These are phyloP conservation scores for Merodon equestris DNA, from an alignment of 2,888 invertebrate species.

Conservation along the genomic window DNA sequence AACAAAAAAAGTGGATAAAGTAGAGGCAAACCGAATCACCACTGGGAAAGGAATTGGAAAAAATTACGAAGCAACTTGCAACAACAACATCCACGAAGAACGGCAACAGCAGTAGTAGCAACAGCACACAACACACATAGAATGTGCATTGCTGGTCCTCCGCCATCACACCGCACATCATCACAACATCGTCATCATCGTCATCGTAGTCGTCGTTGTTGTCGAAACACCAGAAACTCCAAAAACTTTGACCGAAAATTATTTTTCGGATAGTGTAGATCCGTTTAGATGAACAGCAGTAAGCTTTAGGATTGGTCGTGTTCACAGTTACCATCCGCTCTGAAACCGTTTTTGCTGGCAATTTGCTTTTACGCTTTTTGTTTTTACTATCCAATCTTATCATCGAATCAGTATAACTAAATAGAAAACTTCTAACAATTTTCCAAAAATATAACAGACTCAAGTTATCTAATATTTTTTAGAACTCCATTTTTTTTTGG, in stretches of 20 bases:
- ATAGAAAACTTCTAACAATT: neutral
- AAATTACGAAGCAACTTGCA: slow-evolving; percentile 69
- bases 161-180: slow-evolving; percentile 62
- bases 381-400: slow-evolving; percentile 18
- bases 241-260: slow-evolving; percentile 77
- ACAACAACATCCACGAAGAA: slow-evolving; percentile 14
- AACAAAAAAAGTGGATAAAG: slow-evolving; percentile 64
- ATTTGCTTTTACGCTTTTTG: slow-evolving; percentile 14
- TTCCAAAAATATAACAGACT: neutral
- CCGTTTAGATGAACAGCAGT: slow-evolving; percentile 79
- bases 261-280: slow-evolving; percentile 78
- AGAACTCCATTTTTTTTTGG: neutral
- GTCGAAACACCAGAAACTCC: slow-evolving; percentile 73
- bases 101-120: too few relatives aligned
- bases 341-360: slow-evolving; percentile 19
- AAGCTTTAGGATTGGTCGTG: slow-evolving; percentile 79
- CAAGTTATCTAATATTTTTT: slow-evolving; percentile 4
- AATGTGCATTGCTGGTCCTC: slow-evolving; percentile 62
- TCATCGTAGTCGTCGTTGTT: slow-evolving; percentile 37
- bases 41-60: slow-evolving; percentile 59
- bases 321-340: slow-evolving; percentile 66
- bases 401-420: slow-evolving; percentile 4
- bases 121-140: slow-evolving; percentile 70
- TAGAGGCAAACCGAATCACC: slow-evolving; percentile 70
- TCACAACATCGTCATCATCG: slow-evolving; percentile 50